Conservation (phyloP, 2,113 vertebrate species). For the Siniperca chuatsi region DNA sequence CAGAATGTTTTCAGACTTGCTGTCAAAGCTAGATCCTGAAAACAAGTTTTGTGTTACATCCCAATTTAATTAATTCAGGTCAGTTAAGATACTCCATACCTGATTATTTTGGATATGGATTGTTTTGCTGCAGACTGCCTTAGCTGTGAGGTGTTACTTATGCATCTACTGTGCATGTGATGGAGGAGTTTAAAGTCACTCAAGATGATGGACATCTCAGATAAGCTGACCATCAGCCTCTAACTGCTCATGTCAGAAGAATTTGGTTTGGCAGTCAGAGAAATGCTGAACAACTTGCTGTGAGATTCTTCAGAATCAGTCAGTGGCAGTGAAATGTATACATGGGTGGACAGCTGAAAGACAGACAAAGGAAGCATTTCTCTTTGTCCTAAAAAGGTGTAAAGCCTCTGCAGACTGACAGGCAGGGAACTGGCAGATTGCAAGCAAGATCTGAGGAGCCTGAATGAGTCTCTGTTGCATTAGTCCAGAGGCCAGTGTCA, state of each 20-base stretch:
- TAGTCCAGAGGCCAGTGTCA: conserved; percentile 28
- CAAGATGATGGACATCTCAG: conserved; percentile 8
- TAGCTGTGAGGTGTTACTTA: background rate
- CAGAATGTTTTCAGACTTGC: background rate
- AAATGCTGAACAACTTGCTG: background rate
- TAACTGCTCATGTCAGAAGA: background rate
- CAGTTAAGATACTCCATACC: background rate
- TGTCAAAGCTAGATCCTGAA: background rate
- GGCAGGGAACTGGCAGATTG: conserved; percentile 15
- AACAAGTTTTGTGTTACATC: background rate
- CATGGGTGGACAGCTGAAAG: background rate
- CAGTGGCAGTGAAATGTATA: conserved; percentile 26
- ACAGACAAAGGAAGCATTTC: conserved; percentile 15
- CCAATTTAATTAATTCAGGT: background rate
- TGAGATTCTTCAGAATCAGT: no score
- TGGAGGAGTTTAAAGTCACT: conserved; percentile 16
- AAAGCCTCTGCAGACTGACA: conserved; percentile 21
- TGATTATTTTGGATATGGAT: background rate
- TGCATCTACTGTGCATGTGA: background rate
- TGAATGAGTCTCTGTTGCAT: conserved; percentile 11
- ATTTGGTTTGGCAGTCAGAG: conserved; percentile 15
- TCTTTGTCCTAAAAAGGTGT: conserved; percentile 18
- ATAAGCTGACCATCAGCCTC: conserved; percentile 1
- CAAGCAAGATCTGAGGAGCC: conserved; percentile 12
- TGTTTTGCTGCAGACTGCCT: background rate